Base-by-base conservation (phyloP, 2,888 invertebrate species). In the Diarsia rubi region DNA sequence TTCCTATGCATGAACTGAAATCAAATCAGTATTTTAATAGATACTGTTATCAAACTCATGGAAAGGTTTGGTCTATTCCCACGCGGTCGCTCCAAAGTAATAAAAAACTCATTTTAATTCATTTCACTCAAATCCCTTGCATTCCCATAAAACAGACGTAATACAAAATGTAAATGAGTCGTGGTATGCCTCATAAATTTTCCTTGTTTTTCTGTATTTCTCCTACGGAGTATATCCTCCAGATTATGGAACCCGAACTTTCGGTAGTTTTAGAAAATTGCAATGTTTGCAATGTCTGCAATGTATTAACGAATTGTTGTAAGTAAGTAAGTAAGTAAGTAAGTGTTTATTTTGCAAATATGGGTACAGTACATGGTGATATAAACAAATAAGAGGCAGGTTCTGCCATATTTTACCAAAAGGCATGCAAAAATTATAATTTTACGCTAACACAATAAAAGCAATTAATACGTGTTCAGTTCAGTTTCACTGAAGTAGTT, bases 111-210 rank as follows among this genome's bases (percentile, higher is more conserved):
- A 45, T 69, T 47, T 69, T 54, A 69, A 31, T 69, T 31, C 21
- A 57, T 63, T 27, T 31, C 59, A 12, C 24, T 24, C n/a, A 62
- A 66, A 73, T 54, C 47, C 42, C 47, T 24, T 57, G 44, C 44
- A 49, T 63, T 78, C 47, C 66, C 65, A 47, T 73, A 78, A 78
- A 66, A 62, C 59, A 64, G 31, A 78, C 44, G 42, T 73, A 78
- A 78, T 63, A 78, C 27, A 78, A 78, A 63, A 78, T 78, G 78
- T 62, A 57, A 78, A 78, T 78, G 54, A 54, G 47, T 52, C 54
- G 27, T 62, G 42, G 52, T 69, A 57, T 64, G 21, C 47, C 59
- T 47, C 73, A 78, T 73, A 63, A 78, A 73, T 78, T 62, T 73
- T 73, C 42, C 54, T 57, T 78, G 73, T 78, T 78, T 78, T 76